phyloP scores from a whole-genome alignment of 2,888 invertebrate species.

The Tenthredo mesomela region DNA sequence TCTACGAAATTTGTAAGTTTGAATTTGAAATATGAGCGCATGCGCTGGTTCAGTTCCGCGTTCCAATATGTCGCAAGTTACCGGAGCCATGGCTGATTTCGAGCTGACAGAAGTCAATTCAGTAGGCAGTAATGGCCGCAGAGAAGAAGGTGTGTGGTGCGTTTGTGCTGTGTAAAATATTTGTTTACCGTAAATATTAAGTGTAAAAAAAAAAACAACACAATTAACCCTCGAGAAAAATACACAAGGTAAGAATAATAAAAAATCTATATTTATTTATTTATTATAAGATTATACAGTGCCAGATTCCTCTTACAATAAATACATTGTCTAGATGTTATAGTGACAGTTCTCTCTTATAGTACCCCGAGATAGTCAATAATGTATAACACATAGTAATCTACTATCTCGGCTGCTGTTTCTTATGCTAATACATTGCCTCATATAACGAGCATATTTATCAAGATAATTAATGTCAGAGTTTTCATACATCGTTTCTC shows the following conservation, averaged over 20 bases:
- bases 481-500: neutral
- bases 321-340: constrained; percentile 10
- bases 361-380: constrained; percentile 40
- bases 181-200: constrained; percentile 65
- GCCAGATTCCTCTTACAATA: neutral
- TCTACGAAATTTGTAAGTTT: constrained; percentile 49
- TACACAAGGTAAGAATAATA: constrained; percentile 17
- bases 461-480: neutral
- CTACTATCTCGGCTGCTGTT: neutral
- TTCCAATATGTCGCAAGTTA: constrained; percentile 58
- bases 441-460: neutral
- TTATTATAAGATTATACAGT: neutral
- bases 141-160: constrained; percentile 66
- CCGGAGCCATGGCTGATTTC: constrained; percentile 62
- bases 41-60: constrained; percentile 60
- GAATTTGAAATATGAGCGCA: constrained; percentile 53
- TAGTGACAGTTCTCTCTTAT: constrained; percentile 49
- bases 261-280: neutral
- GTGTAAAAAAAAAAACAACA: constrained; percentile 30
- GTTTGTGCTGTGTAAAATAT: constrained; percentile 59
- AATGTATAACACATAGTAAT: constrained; percentile 23
- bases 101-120: constrained; percentile 79
- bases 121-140: constrained; percentile 71
- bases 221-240: neutral
- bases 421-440: neutral